These are phyloP conservation scores for Chrysochloris asiatica DNA, from an alignment of 2,113 vertebrate genomes.

Conservation along the genomic window DNA sequence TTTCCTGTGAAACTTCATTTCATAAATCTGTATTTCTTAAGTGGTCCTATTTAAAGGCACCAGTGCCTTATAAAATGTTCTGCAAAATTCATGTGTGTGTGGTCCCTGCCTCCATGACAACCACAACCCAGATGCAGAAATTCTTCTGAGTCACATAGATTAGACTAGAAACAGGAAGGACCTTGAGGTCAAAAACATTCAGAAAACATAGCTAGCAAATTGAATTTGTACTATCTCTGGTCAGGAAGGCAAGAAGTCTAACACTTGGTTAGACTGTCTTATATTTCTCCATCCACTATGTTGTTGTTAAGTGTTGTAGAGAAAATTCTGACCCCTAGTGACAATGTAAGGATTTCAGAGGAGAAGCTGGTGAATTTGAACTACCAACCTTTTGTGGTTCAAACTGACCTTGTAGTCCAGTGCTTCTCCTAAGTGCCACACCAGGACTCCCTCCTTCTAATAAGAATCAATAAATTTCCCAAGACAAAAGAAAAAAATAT, in stretches of 20 bases:
- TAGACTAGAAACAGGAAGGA: not conserved
- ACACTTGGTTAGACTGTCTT: not conserved
- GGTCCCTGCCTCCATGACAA: slow-evolving; percentile 49
- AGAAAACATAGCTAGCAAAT: slow-evolving; percentile 3
- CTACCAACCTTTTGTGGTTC: too few species aligned
- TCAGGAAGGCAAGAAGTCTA: not conserved
- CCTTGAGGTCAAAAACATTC: slow-evolving; percentile 23
- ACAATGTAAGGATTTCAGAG: too few species aligned
- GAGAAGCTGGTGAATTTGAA: too few species aligned
- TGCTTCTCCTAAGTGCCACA: too few species aligned
- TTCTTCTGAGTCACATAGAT: slow-evolving; percentile 16
- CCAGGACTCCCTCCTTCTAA: not conserved
- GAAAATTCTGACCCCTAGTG: too few species aligned
- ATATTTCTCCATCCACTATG: too few species aligned
- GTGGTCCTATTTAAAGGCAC: not conserved
- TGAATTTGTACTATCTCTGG: slow-evolving; percentile 12
- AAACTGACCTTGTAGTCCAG: too few species aligned
- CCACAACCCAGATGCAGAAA: slow-evolving; percentile 31
- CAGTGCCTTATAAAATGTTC: not conserved
- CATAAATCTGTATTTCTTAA: slow-evolving; percentile 34
- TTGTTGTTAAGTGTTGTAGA: too few species aligned
- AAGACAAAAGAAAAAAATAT: not conserved
- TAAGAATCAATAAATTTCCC: not conserved
- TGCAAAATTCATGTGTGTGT: slow-evolving; percentile 26
- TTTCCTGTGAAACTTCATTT: not conserved